Conservation (phyloP, 2,888 invertebrate species). For the Apodemia mormo region DNA sequence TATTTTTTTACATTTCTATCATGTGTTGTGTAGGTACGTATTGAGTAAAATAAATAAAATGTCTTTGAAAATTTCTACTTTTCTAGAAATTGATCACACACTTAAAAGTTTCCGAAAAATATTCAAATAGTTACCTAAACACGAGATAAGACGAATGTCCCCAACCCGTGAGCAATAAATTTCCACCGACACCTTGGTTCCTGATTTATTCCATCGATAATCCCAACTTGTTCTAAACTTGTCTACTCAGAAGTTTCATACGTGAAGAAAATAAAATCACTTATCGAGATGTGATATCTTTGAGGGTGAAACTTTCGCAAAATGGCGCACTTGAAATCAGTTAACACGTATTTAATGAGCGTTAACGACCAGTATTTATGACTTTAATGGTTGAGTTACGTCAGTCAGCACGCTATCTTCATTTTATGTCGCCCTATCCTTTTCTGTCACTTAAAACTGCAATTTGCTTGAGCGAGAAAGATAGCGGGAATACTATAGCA, state of each 20-base stretch:
- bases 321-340: conserved; percentile 21
- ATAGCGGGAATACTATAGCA: no score
- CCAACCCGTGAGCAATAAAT: conserved; percentile 54
- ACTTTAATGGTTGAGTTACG: not conserved
- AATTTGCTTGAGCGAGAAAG: no score
- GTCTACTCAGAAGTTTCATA: conserved; percentile 23
- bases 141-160: conserved; percentile 27
- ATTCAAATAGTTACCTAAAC: conserved; percentile 1
- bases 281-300: conserved; percentile 23
- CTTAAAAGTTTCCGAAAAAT: not conserved
- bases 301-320: conserved; percentile 17
- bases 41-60: no score
- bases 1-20: no score
- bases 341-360: conserved; percentile 8
- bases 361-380: not conserved
- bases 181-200: conserved; percentile 49
- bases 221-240: conserved; percentile 46
- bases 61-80: not conserved
- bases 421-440: no score
- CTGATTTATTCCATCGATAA: conserved; percentile 65
- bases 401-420: no score
- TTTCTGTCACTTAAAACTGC: no score
- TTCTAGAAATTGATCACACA: not conserved
- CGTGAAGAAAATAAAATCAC: conserved; percentile 26
- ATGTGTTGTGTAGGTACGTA: no score